Evolutionary conservation across 2,113 vertebrate genomes (phyloP), one percentile per base, ranked within the genome.

Genomic region (Picathartes gymnocephalus): DNA sequence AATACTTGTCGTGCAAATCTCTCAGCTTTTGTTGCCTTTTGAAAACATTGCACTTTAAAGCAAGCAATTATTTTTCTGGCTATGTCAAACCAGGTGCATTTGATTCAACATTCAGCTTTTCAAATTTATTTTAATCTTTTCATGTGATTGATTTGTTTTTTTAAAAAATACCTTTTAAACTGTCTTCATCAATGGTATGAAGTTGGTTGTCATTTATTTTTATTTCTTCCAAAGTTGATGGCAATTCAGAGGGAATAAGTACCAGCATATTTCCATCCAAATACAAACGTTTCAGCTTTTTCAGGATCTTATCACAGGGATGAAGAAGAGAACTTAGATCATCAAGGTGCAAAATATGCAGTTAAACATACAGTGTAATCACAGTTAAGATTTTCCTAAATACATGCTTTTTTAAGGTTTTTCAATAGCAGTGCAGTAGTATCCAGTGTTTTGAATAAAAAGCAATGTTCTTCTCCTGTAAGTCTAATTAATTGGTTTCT

Each of bases 181-280:
- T 96, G 5, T 98, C 97, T 86, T 98, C 96, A 14, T 98, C 95
- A 6, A 99, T 96, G 51, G 86, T 77, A 86, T 97, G 98, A 68
- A 99, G 98, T 68, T 95, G 97, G 97, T 99, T 99, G 91, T 99
- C 99, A 39, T 98, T 99, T 97, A 99, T 97, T 98, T 99, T 99
- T 77, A 99, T 98, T 97, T 99, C 99, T 95, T 99, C 98, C 88
- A 99, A 96, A 45, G 98, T 97, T 40, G 98, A 68, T 44, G 99
- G 99, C 57, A 99, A 94, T 92, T 97, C 97, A 69, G 96, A 71
- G 40, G 99, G 99, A 77, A 99, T 97, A 4, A 89, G 91, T 14
- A 97, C 97, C 40, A 99, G 97, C 86, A 98, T 97, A 90, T 99
- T 99, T 96, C 98, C 98, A 74, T 99, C 99, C 98, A 99, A 83